A percentile compares a stretch with the other conserved stretches of the same genome.
These are phyloP conservation scores for Drosophila paranaensis DNA, from an alignment of 2,888 invertebrate species.

Conservation along the genomic window DNA sequence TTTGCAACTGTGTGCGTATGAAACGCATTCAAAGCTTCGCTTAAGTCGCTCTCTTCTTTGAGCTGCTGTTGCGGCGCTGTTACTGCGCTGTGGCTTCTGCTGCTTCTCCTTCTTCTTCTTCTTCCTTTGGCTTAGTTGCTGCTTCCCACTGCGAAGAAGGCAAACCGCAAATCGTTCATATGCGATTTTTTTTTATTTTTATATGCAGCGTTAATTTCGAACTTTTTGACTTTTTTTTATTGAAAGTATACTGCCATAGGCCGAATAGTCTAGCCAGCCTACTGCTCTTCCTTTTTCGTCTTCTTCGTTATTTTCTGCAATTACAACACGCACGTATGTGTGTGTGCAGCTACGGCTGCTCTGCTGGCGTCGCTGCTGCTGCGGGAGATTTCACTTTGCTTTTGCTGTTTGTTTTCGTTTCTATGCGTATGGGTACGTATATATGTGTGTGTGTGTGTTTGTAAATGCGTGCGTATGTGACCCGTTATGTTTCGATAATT, in stretches of 20 bases:
- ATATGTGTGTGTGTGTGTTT: not conserved
- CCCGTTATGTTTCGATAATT: constrained; percentile 46
- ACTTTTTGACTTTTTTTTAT: not conserved
- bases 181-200: not conserved
- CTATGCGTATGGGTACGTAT: not conserved
- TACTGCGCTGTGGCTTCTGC: constrained; percentile 23
- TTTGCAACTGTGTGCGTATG: constrained; percentile 21
- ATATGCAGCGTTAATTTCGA: not conserved
- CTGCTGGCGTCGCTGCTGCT: constrained; percentile 30
- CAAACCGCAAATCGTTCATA: constrained; percentile 55
- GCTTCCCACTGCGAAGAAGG: constrained; percentile 52
- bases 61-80: constrained; percentile 20
- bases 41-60: constrained; percentile 19
- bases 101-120: constrained; percentile 18
- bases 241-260: constrained; percentile 4
- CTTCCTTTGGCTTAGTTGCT: constrained; percentile 26
- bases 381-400: constrained; percentile 74
- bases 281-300: not conserved
- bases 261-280: constrained; percentile 12
- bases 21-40: constrained; percentile 26
- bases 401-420: constrained; percentile 34
- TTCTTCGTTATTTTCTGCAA: not conserved
- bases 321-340: constrained; percentile 7
- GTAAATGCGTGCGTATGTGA: constrained; percentile 8
- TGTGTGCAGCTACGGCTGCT: not conserved